Evolutionary conservation across 2,797 vertebrate species (phyloP).

Genomic region (Tokudaia muenninki): DNA sequence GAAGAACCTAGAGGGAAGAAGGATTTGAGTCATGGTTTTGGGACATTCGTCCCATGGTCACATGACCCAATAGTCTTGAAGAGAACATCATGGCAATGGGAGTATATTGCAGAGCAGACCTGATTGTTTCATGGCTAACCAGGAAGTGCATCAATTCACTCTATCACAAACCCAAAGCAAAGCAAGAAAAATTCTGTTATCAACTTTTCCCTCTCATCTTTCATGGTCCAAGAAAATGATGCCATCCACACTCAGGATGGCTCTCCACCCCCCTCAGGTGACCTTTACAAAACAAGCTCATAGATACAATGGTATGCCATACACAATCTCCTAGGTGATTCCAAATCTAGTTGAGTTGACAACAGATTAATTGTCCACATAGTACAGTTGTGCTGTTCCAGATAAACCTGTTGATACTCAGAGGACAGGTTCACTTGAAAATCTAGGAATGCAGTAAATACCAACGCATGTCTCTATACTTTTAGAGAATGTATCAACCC

Average conservation of each 20-base stretch:
- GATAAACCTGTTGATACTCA: not conserved
- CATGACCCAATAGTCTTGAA: not conserved
- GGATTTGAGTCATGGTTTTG: not conserved
- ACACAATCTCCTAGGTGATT: not conserved
- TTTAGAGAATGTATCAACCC: not conserved
- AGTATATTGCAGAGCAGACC: not conserved
- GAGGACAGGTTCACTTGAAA: conserved; percentile 22
- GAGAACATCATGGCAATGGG: not conserved
- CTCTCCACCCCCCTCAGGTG: not conserved
- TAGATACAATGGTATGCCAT: not conserved
- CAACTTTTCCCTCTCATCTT: not conserved
- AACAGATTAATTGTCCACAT: not conserved
- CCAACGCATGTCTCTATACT: not conserved
- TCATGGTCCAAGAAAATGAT: not conserved
- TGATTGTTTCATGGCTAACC: too few relatives aligned
- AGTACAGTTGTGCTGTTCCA: not conserved
- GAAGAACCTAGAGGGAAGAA: not conserved
- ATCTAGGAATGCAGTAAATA: not conserved
- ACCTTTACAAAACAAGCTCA: not conserved
- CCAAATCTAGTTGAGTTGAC: not conserved
- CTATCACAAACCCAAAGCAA: not conserved
- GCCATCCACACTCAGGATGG: not conserved
- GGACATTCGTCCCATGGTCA: not conserved
- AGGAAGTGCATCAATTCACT: not conserved
- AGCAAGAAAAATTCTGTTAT: not conserved